These are phyloP conservation scores for Netta rufina DNA, from an alignment of 2,797 vertebrate genomes.

Conservation along the genomic window DNA sequence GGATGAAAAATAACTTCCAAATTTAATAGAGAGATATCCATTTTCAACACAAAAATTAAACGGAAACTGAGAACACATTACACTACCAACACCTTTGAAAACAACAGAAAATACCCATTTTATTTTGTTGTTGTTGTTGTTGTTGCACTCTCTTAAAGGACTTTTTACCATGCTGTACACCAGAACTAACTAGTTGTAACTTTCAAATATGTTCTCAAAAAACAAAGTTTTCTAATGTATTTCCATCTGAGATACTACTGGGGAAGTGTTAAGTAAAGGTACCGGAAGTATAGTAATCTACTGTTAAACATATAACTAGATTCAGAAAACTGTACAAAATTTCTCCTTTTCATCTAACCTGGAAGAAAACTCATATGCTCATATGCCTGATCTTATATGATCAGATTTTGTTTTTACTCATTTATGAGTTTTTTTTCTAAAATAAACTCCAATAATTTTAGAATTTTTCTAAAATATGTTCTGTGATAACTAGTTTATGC, in stretches of 20 bases:
- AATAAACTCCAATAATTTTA: neutral
- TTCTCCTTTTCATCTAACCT: neutral
- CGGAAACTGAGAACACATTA: neutral
- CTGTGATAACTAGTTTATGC: neutral
- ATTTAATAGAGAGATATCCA: neutral
- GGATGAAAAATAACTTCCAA: neutral
- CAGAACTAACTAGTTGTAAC: neutral
- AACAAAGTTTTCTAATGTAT: neutral
- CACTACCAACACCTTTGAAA: neutral
- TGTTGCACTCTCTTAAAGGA: neutral
- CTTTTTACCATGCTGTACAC: neutral
- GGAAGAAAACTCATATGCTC: neutral
- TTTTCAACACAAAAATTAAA: neutral
- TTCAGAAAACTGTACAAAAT: neutral
- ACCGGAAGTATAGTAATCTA: neutral
- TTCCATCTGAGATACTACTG: neutral
- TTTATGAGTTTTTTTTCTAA: neutral
- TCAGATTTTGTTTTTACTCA: neutral
- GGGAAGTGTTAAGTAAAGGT: neutral
- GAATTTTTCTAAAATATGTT: neutral
- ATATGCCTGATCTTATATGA: neutral
- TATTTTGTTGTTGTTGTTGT: neutral
- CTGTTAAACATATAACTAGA: neutral
- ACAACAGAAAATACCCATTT: neutral
- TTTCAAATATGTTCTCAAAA: neutral